Percentiles rank a stretch among this genome's conserved stretches.
These are phyloP conservation scores for Copidosoma aretas DNA, from an alignment of 2,888 invertebrate genomes.

Conservation along the genomic window DNA sequence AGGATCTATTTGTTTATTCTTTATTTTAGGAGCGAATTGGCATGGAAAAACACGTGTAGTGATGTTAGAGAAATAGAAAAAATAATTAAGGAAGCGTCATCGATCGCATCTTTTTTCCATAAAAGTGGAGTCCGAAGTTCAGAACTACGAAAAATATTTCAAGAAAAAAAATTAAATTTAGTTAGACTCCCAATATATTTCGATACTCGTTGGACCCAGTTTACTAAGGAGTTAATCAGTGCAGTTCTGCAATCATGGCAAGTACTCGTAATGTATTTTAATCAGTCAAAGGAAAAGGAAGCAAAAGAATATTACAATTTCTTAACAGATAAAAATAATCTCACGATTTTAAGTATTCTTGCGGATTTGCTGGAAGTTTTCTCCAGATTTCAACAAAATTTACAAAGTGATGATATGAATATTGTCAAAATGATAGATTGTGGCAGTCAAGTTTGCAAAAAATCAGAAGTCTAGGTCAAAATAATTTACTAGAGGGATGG, in stretches of 20 bases:
- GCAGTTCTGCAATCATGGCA: slow-evolving; percentile 11
- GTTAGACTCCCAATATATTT: background rate
- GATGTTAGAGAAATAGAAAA: slow-evolving; percentile 5
- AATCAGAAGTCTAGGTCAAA: background rate
- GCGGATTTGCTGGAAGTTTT: background rate
- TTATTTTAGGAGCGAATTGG: background rate
- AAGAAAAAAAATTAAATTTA: background rate
- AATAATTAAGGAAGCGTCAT: background rate
- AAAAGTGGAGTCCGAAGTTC: background rate
- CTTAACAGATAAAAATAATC: too few species aligned
- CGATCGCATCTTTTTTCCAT: slow-evolving; percentile 5
- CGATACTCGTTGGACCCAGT: slow-evolving; percentile 8
- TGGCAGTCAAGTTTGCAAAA: background rate
- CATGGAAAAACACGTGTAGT: slow-evolving; percentile 3
- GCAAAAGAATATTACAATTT: too few species aligned
- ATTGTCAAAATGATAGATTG: background rate
- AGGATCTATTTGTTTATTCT: background rate
- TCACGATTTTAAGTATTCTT: too few species aligned
- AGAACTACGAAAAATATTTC: background rate
- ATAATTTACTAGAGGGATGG: background rate
- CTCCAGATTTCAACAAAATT: background rate
- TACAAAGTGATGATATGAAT: background rate
- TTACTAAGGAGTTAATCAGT: background rate
- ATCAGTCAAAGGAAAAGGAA: too few species aligned
- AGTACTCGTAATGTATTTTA: slow-evolving; percentile 2